Evolutionary conservation across 2,888 invertebrate species (phyloP), one percentile per base, ranked within the genome.

Genomic region (Apotomis capreana): DNA sequence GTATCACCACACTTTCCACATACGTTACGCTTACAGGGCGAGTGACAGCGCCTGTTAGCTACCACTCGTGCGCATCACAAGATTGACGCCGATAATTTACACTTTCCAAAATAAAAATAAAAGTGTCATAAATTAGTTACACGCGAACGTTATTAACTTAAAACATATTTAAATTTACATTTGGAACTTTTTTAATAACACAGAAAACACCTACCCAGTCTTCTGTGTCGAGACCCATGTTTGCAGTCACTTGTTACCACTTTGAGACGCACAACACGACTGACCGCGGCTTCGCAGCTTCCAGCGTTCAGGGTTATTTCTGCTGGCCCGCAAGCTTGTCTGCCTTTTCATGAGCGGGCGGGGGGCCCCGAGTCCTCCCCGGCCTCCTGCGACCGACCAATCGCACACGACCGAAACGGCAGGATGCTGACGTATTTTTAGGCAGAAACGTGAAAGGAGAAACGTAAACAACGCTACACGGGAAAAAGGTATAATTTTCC

Each of bases 241-340:
- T 91, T 85, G 83, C 87, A 89, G 86, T 91, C 92, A 93, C 93
- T 91, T 86, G 92, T 90, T 91, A 91, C 85, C 92, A 92, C 92
- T 91, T 83, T 90, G 92, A 92, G 92, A 92, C 92, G 91, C 92
- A 93, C 92, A 92, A 92, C 92, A 93, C 92, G 92, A 93, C 92
- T 93, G 92, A 83, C 87, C 82, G 84, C 83, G 79, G 85, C 80
- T 84, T 82, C 87, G 85, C 81, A 83, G 89, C 83, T 90, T 91
- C 90, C 92, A 90, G 88, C 91, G 90, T 89, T 90, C 91, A 89
- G 91, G 90, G 91, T 92, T 93, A 93, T 93, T 92, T 92, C 90
- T 89, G 90, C 90, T 89, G 84, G 81, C 87, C 84, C 87, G 87
- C 87, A 84, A 84, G 77, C 75, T 81, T 84, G 84, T 87, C 82